Conservation (phyloP, 2,797 vertebrate genomes). For the Trichosurus vulpecula region DNA sequence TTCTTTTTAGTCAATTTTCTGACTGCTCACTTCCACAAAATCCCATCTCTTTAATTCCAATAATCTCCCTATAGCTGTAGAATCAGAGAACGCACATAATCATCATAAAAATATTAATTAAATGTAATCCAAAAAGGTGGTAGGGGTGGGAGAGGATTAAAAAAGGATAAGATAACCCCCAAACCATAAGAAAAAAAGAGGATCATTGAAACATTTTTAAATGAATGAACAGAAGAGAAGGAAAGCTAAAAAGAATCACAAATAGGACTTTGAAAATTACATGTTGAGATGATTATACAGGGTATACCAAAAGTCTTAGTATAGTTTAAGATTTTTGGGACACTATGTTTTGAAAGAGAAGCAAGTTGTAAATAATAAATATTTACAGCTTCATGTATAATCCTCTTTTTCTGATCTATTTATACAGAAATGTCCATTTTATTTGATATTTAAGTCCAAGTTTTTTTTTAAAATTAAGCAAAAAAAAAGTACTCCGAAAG, state of each 20-base stretch:
- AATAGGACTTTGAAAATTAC: neutral
- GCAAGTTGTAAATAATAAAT: neutral
- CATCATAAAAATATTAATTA: neutral
- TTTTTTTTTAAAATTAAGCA: neutral
- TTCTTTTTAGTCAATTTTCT: neutral
- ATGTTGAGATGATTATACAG: neutral
- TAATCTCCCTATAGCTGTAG: neutral
- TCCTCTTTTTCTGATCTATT: neutral
- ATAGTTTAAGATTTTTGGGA: neutral
- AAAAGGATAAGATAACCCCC: neutral
- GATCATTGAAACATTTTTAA: neutral
- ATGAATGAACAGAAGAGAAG: neutral
- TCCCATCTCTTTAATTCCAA: neutral
- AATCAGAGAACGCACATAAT: neutral
- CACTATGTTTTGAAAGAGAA: neutral
- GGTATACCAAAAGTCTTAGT: neutral
- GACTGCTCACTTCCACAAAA: neutral
- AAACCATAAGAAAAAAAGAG: neutral
- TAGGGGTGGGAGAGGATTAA: neutral
- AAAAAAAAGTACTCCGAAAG: neutral
- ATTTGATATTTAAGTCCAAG: neutral
- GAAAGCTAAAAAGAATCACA: neutral
- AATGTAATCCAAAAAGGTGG: neutral
- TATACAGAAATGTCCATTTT: neutral
- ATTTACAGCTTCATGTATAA: neutral